Evolutionary conservation across 2,888 invertebrate species (phyloP), one percentile per base, ranked within the genome.

Genomic region (Ramazzottius varieornatus): DNA sequence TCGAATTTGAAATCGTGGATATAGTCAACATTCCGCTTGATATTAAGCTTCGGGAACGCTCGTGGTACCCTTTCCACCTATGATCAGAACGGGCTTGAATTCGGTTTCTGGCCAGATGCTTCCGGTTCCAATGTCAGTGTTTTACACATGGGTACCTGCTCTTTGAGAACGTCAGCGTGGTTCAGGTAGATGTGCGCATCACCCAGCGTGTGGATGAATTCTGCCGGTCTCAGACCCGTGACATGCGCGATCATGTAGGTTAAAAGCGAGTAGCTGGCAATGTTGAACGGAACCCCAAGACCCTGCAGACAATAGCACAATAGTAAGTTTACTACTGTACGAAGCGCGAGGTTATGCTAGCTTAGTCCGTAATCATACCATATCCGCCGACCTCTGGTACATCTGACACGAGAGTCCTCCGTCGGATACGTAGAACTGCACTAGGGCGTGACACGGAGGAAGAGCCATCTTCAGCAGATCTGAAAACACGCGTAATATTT

Each of bases 281-380:
- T 91, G 77, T 96, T 96, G 76, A 96, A 96, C 16, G 94, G 94
- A 0, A 94, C 92, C n/a, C 96, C 96, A 1, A 96, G 80, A 64
- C 80, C 80, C 78, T 79, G 70, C 33, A 63, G 66, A 65, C 33
- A 32, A 20, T 32, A 67, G 29, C 16, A 2, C 24, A 40, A 40
- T 40, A 20, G 40, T 40, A 40, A 40, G 8, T 8, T 20, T 40
- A 40, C 40, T 40, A 40, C 8, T 40, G 20, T 40, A 40, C 8
- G 40, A 13, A 20, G 20, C 40, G 40, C 40, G 40, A 40, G 8
- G 40, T 40, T 8, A 40, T 20, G 40, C 20, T 20, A 13, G 20
- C 20, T 40, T 40, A n/a, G n/a, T n/a, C n/a, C n/a, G n/a, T n/a
- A n/a, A n/a, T n/a, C 40, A 69, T 1, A 93, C 93, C 86, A 96